Evolutionary conservation across 1,140 invertebrate genomes (phyloP), one percentile per base, ranked within the genome.

Genomic region (Trichonephila inaurata): DNA sequence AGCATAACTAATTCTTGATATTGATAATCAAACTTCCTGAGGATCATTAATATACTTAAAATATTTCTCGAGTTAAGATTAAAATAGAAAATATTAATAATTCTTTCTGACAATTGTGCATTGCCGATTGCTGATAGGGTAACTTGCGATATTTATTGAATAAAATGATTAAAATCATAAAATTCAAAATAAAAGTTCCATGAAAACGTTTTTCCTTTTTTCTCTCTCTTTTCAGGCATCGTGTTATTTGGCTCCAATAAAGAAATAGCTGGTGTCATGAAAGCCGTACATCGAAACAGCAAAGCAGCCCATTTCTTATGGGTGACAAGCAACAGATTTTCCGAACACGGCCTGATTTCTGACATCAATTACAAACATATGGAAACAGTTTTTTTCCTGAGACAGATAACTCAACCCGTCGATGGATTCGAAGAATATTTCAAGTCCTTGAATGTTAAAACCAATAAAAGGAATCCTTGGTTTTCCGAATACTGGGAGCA

Each of bases 191-290:
- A 51, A 12, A 51, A 51, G 10, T 12, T 10, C 5, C 51, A 51
- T 51, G 51, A 51, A 51, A 5, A 12, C 7, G 10, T 51, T 51
- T 8, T 10, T 10, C 5, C 5, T 12, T 51, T 24, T 69, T 21
- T 28, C 12, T 69, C n/a, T n/a, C 12, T 83, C 6, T 44, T 69
- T 85, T 44, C n/a, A 95, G 99, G 99, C 88, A 98, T 98, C 51
- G 99, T 99, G 92, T 98, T 99, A 95, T 99, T 98, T 95, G 99
- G 98, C 0, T 99, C 98, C 0, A 98, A 99, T 96, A 98, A 99
- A 96, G 98, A 99, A 96, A 98, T 99, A 16, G 98, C 98, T 0
- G 98, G 98, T n/a, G 97, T 99, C 72, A 99, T 99, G 99, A 96
- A 97, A 93, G 98, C 98, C 0, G 98, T 99, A 0, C 96, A 97